These are phyloP conservation scores for Philopedon plagiatum DNA, from an alignment of 2,888 invertebrate species.

Conservation along the genomic window DNA sequence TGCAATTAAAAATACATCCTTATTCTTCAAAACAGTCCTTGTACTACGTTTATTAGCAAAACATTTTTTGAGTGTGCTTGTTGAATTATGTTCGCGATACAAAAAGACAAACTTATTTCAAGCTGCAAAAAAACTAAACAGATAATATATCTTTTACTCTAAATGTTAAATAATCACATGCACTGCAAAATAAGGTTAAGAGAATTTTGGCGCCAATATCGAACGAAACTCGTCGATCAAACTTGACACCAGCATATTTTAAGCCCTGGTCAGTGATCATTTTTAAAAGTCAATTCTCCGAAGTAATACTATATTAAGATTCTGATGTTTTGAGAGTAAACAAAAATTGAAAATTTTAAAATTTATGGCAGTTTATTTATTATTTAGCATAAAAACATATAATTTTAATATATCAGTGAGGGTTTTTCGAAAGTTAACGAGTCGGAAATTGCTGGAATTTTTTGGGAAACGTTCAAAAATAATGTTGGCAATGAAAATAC, in stretches of 20 bases:
- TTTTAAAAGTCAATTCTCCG: conserved; percentile 7
- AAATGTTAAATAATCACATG: not conserved
- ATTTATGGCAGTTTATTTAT: not conserved
- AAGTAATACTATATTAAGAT: conserved; percentile 23
- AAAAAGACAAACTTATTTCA: too few species aligned
- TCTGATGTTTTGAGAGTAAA: not conserved
- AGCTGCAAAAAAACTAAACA: too few species aligned
- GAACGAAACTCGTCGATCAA: conserved; percentile 2
- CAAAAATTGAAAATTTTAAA: not conserved
- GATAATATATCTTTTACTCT: not conserved
- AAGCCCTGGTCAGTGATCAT: not conserved
- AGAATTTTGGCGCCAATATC: conserved; percentile 16
- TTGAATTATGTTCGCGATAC: too few species aligned
- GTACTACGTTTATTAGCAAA: too few species aligned
- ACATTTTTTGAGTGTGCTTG: too few species aligned
- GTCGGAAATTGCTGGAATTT: conserved; percentile 19
- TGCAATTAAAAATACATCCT: too few species aligned
- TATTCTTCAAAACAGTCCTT: too few species aligned
- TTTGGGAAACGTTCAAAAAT: conserved; percentile 17
- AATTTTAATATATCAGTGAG: not conserved
- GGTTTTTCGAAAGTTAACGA: not conserved
- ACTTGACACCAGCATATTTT: conserved; percentile 14
- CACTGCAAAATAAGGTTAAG: conserved; percentile 1
- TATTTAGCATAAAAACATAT: not conserved
- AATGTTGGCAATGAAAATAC: conserved; percentile 1